phyloP scores from a whole-genome alignment of 1,140 invertebrate genomes.

The Zeugodacus cucurbitae region DNA sequence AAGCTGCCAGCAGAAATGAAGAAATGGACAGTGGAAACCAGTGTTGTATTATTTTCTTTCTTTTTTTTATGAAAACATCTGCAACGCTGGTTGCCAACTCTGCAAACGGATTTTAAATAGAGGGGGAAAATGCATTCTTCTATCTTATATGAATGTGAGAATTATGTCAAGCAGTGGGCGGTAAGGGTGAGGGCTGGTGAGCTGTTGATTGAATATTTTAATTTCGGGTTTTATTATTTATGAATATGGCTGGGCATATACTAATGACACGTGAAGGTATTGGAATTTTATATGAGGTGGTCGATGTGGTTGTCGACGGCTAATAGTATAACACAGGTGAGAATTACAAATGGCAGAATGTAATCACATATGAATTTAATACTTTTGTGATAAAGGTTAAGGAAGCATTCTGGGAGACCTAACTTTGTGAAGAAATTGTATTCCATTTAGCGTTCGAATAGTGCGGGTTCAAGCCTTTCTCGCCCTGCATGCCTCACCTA shows the following conservation, averaged over 20 bases:
- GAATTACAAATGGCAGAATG: too few relatives aligned
- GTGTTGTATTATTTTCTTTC: not conserved
- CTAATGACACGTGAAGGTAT: not conserved
- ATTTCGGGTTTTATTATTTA: conserved; percentile 1
- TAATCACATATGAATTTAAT: too few relatives aligned
- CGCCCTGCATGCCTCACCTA: too few relatives aligned
- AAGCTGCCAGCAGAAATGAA: conserved; percentile 25
- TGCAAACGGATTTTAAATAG: not conserved
- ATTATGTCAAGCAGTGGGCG: not conserved
- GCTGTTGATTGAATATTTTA: not conserved
- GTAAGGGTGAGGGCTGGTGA: not conserved
- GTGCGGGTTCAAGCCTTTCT: too few relatives aligned
- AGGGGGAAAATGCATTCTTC: not conserved
- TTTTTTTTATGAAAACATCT: not conserved
- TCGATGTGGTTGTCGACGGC: too few relatives aligned
- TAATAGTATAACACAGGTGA: too few relatives aligned
- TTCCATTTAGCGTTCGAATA: too few relatives aligned
- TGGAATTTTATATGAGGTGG: too few relatives aligned
- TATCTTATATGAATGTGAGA: not conserved
- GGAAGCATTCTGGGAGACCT: too few relatives aligned
- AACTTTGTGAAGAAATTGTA: too few relatives aligned
- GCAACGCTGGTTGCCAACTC: not conserved
- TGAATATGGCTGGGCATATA: not conserved
- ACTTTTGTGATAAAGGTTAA: too few relatives aligned
- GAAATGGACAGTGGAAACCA: not conserved